Evolutionary conservation across 2,797 vertebrate genomes (phyloP).

Genomic region (Sternotherus odoratus): DNA sequence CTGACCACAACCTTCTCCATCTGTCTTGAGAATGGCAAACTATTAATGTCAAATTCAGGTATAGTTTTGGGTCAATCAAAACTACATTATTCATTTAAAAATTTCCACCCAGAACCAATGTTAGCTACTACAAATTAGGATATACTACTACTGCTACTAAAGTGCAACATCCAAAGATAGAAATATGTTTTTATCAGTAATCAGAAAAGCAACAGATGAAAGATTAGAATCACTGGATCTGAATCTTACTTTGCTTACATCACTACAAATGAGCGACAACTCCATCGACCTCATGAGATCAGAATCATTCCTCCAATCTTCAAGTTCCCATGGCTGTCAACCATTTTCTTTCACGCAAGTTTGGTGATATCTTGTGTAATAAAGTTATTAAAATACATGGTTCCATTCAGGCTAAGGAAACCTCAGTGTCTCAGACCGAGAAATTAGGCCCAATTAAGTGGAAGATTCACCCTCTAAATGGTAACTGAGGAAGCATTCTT

Average conservation of each 20-base stretch:
- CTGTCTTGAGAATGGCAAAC: background rate
- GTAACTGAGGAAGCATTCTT: background rate
- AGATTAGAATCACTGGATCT: background rate
- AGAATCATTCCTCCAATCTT: background rate
- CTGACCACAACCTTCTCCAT: background rate
- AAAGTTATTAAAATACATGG: background rate
- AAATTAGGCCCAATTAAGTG: background rate
- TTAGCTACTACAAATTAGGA: background rate
- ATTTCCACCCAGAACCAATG: background rate
- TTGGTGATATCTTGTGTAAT: background rate
- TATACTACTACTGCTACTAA: background rate
- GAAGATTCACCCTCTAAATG: background rate
- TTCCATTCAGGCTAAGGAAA: background rate
- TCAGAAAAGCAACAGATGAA: background rate
- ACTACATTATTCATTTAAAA: background rate
- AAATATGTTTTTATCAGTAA: background rate
- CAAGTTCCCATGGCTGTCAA: background rate
- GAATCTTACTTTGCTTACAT: background rate
- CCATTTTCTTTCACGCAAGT: background rate
- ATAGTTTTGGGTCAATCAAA: background rate
- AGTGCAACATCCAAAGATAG: background rate
- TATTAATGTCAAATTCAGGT: background rate
- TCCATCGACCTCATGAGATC: background rate
- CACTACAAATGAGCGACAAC: background rate
- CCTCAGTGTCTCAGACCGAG: background rate